These are phyloP conservation scores for Cyclopterus lumpus DNA, from an alignment of 2,797 vertebrate species.

Conservation along the genomic window DNA sequence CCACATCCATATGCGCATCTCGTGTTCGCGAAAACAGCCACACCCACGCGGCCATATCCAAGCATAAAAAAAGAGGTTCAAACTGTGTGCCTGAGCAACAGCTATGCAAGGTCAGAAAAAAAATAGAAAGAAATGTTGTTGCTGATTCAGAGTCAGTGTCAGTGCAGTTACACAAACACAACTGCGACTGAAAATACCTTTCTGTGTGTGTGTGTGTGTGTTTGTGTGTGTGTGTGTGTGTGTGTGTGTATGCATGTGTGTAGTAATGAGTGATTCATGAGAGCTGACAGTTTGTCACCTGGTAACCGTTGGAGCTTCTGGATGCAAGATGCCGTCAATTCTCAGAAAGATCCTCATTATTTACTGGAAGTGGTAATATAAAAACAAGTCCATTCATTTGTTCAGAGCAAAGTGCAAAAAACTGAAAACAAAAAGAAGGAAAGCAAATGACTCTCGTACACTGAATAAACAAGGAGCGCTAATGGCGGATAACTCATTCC, in stretches of 20 bases:
- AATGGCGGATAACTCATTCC: constrained; percentile 58
- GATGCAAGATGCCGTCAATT: constrained; percentile 35
- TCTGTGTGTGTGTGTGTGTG: constrained; percentile 11
- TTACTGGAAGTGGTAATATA: constrained; percentile 20
- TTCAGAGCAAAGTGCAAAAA: background rate
- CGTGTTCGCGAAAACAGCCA: constrained; percentile 26
- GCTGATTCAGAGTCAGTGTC: constrained; percentile 46
- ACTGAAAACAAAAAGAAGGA: background rate
- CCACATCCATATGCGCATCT: constrained; percentile 54
- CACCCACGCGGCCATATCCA: constrained; percentile 34
- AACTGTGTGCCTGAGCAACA: constrained; percentile 9
- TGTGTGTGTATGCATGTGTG: constrained; percentile 5
- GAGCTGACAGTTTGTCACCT: constrained; percentile 62
- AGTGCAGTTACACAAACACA: constrained; percentile 35
- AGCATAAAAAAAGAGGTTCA: constrained; percentile 38
- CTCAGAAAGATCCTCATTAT: constrained; percentile 28
- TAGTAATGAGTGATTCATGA: constrained; percentile 43
- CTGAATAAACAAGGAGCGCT: constrained; percentile 37
- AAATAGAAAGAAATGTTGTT: constrained; percentile 30
- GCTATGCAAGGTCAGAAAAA: constrained; percentile 45
- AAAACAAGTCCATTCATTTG: constrained; percentile 37
- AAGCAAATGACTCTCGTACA: constrained; percentile 1
- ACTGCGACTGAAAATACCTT: constrained; percentile 16
- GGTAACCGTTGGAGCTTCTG: constrained; percentile 62
- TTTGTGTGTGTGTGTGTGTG: constrained; percentile 5